A percentile compares a stretch with the other conserved stretches of the same genome.
Conservation (phyloP, 92 coral and sea anemone genomes). For the Porites divaricata region DNA sequence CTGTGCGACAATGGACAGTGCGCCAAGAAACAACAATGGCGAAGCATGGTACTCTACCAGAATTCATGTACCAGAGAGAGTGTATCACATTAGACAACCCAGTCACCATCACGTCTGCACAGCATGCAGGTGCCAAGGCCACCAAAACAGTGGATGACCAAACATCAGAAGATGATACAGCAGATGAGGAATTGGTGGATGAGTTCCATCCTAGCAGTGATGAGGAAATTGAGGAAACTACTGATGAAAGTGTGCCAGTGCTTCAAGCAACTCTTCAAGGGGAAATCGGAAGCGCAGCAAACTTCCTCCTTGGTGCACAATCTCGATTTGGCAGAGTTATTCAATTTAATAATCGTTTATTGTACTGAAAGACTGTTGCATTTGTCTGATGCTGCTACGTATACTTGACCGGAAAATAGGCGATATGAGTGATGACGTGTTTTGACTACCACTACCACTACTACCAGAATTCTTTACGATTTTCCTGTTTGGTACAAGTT, state of each 20-base stretch:
- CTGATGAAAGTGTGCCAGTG: constrained; percentile 6
- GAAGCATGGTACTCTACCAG: constrained; percentile 43
- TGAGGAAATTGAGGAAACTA: constrained; percentile 34
- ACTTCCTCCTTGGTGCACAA: constrained; percentile 50
- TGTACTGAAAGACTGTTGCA: not conserved
- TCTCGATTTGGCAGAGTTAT: constrained; percentile 58
- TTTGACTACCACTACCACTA: no score
- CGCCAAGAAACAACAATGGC: constrained; percentile 68
- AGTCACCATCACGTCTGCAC: not conserved
- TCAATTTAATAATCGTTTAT: constrained; percentile 36
- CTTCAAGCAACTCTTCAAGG: constrained; percentile 43
- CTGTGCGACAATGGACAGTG: constrained; percentile 49
- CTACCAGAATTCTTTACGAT: no score
- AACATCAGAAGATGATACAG: no score
- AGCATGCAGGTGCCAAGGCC: not conserved
- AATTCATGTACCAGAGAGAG: constrained; percentile 39
- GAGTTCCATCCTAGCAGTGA: constrained; percentile 41
- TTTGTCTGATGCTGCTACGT: no score
- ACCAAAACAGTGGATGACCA: constrained; percentile 5
- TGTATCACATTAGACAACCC: constrained; percentile 15
- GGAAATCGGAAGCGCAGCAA: constrained; percentile 67
- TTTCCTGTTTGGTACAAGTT: no score
- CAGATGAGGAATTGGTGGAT: constrained; percentile 15
- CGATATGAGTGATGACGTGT: no score
- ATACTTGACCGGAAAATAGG: no score